phyloP scores from a whole-genome alignment of 2,888 invertebrate genomes.

The Gisinianus flammeolus region DNA sequence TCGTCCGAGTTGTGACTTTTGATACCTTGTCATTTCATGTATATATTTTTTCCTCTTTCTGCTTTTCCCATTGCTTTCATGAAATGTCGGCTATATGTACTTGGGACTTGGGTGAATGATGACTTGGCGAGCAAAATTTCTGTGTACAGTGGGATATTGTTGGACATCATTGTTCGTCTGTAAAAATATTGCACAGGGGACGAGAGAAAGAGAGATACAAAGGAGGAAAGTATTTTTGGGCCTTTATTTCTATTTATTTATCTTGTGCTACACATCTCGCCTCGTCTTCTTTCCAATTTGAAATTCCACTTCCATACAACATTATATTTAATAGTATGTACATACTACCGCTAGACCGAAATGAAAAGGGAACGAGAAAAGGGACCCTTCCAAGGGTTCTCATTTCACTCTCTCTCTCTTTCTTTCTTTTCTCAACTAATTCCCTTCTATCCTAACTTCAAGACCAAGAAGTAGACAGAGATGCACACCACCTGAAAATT shows the following conservation, averaged over 20 bases:
- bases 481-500: slow-evolving; percentile 32
- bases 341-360: too few relatives aligned
- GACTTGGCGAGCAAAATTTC: slow-evolving; percentile 35
- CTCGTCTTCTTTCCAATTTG: background rate
- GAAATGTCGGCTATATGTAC: slow-evolving; percentile 17
- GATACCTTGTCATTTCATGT: background rate
- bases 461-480: slow-evolving; percentile 9
- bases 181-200: slow-evolving; percentile 2
- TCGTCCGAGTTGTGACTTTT: slow-evolving; percentile 6
- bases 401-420: slow-evolving; percentile 6
- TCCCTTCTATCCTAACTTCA: background rate
- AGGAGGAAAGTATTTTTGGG: background rate
- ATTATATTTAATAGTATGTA: background rate
- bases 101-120: slow-evolving; percentile 8
- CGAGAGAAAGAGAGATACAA: background rate
- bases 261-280: background rate
- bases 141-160: background rate
- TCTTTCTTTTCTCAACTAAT: background rate
- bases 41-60: too few relatives aligned
- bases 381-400: slow-evolving; percentile 17
- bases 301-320: background rate
- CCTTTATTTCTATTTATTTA: background rate
- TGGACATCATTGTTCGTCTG: background rate
- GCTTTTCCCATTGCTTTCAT: background rate
- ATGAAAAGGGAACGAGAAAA: background rate